phyloP scores from a whole-genome alignment of 2,113 vertebrate genomes.

The Periophthalmodon schlosseri region DNA sequence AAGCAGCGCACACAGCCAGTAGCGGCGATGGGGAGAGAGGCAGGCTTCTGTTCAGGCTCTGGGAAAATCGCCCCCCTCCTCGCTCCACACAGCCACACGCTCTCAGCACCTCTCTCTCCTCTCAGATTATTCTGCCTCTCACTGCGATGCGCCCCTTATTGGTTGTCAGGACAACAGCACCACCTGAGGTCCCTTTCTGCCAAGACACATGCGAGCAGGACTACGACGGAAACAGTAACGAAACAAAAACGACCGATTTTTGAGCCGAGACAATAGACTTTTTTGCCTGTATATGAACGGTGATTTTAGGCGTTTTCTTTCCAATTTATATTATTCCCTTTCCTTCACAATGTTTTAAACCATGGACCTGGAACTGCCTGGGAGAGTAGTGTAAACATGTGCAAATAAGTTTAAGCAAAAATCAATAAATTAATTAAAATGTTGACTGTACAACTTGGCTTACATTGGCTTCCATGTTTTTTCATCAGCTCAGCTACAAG shows the following conservation, averaged over 20 bases:
- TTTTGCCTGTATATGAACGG: neutral
- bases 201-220: slow-evolving; percentile 55
- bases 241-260: neutral
- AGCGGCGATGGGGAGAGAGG: slow-evolving; percentile 51
- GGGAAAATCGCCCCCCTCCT: slow-evolving; percentile 42
- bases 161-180: slow-evolving; percentile 87
- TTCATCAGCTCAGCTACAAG: no score
- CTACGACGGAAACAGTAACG: neutral
- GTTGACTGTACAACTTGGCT: no score
- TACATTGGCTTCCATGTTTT: no score
- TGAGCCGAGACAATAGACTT: neutral
- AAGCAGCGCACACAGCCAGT: slow-evolving; percentile 42
- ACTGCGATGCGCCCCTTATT: slow-evolving; percentile 75
- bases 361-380: no score
- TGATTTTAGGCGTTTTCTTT: neutral
- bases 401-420: no score
- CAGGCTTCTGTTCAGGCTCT: slow-evolving; percentile 54
- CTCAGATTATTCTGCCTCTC: slow-evolving; percentile 65
- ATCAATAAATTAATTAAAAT: no score
- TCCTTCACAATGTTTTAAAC: no score
- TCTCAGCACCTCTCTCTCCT: slow-evolving; percentile 30
- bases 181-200: slow-evolving; percentile 78
- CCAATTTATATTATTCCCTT: no score
- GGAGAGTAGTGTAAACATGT: no score
- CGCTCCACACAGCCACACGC: slow-evolving; percentile 25